These are phyloP conservation scores for Eugnorisma glareosa DNA, from an alignment of 2,888 invertebrate species.

Conservation along the genomic window DNA sequence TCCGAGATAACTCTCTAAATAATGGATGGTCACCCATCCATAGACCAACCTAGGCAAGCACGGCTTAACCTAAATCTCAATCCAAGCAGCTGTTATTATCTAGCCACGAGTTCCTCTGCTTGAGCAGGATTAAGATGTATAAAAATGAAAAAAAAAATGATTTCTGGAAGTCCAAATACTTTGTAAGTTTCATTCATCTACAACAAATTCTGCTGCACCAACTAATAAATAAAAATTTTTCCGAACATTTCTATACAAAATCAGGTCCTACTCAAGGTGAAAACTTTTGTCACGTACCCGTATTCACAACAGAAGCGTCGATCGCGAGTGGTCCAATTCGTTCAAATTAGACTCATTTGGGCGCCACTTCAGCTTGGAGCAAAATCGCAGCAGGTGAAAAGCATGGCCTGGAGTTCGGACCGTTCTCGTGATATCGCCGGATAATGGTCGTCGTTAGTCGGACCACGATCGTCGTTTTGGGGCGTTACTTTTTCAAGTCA, in stretches of 20 bases:
- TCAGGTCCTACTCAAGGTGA: conserved; percentile 25
- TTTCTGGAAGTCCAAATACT: neutral
- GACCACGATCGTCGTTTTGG: conserved; percentile 83
- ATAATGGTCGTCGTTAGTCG: conserved; percentile 89
- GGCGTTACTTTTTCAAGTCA: conserved; percentile 90
- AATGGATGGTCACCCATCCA: too few relatives aligned
- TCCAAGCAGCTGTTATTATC: too few relatives aligned
- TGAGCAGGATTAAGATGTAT: too few relatives aligned
- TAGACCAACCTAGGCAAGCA: too few relatives aligned
- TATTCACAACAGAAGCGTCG: conserved; percentile 65
- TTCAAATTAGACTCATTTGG: conserved; percentile 80
- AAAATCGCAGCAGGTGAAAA: conserved; percentile 77
- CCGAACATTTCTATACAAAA: conserved; percentile 49
- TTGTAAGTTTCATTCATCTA: conserved; percentile 3
- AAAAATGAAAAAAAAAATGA: neutral
- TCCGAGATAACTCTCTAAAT: too few relatives aligned
- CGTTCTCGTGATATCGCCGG: conserved; percentile 77
- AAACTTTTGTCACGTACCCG: conserved; percentile 55
- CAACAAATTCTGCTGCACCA: conserved; percentile 3
- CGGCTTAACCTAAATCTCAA: too few relatives aligned
- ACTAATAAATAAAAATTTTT: conserved; percentile 30
- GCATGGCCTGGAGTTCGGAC: conserved; percentile 69
- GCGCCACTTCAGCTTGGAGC: conserved; percentile 67
- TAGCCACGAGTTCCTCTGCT: too few relatives aligned
- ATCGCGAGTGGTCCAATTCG: conserved; percentile 73